A percentile compares a stretch with the other conserved stretches of the same genome.
Conservation (phyloP, 2,888 invertebrate genomes). For the Diachrysia chrysitis region DNA sequence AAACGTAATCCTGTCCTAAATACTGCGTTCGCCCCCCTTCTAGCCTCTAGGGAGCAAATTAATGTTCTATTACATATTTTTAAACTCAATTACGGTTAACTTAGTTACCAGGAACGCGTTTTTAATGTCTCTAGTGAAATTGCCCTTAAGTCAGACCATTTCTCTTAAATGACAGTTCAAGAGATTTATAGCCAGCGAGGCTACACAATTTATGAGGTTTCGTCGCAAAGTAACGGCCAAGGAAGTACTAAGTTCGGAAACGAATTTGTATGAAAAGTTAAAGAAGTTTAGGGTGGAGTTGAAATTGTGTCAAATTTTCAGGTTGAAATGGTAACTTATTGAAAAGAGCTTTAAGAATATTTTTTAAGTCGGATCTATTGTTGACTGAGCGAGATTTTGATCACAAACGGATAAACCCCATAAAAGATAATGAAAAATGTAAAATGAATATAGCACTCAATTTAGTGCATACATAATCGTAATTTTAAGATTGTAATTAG, state of each 20-base stretch:
- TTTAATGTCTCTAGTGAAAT: constrained; percentile 6
- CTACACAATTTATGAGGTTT: constrained; percentile 38
- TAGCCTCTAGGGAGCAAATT: too few species aligned
- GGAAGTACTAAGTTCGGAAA: constrained; percentile 11
- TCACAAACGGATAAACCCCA: too few species aligned
- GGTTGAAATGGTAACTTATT: constrained; percentile 1
- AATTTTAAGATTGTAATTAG: too few species aligned
- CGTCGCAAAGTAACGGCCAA: constrained; percentile 16
- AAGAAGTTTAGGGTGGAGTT: neutral
- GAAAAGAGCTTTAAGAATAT: neutral
- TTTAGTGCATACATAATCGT: too few species aligned
- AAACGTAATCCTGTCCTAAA: too few species aligned
- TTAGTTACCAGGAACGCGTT: too few species aligned
- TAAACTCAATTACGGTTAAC: too few species aligned
- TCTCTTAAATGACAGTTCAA: constrained; percentile 44
- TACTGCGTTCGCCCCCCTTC: too few species aligned
- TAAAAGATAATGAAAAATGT: too few species aligned
- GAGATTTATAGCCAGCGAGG: constrained; percentile 41
- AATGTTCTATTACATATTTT: too few species aligned
- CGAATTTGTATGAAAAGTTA: constrained; percentile 4
- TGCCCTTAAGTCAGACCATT: constrained; percentile 36
- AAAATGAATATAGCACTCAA: too few species aligned
- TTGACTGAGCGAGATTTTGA: too few species aligned
- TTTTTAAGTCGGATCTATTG: neutral
- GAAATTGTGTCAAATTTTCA: constrained; percentile 2